These are phyloP conservation scores for Polypterus bichir DNA, from an alignment of 2,113 vertebrate species.

Conservation along the genomic window DNA sequence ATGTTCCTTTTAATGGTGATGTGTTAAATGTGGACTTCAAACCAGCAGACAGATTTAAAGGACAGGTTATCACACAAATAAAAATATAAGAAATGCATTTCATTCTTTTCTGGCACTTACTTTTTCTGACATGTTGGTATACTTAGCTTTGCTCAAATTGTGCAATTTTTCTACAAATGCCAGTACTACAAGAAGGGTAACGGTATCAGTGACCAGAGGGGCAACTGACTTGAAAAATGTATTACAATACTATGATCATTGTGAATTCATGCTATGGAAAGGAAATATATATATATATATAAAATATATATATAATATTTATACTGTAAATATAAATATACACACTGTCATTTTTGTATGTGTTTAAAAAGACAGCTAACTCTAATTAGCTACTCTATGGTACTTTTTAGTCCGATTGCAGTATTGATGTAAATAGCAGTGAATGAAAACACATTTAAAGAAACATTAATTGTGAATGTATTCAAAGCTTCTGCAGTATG, in stretches of 20 bases:
- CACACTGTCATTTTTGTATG: constrained; percentile 90
- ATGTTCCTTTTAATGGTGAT: too few species aligned
- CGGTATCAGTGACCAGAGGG: constrained; percentile 42
- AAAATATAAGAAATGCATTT: too few species aligned
- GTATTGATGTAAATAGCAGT: constrained; percentile 87
- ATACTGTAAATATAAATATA: constrained; percentile 11
- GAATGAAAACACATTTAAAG: constrained; percentile 77
- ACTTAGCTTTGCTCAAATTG: constrained; percentile 66
- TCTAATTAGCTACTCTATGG: constrained; percentile 57
- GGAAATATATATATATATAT: constrained; percentile 73
- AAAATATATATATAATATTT: constrained; percentile 36
- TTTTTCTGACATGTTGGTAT: constrained; percentile 68
- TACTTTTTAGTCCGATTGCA: constrained; percentile 67
- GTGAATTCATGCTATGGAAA: constrained; percentile 90
- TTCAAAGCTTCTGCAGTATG: constrained; percentile 83
- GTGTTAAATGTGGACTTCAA: too few species aligned
- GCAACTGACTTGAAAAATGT: constrained; percentile 87
- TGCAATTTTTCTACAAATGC: constrained; percentile 56
- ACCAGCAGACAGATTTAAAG: too few species aligned
- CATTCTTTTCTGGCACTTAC: constrained; percentile 54
- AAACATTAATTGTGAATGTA: constrained; percentile 96
- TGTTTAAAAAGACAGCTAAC: constrained; percentile 73
- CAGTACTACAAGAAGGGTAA: constrained; percentile 45
- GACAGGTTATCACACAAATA: too few species aligned
- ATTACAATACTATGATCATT: constrained; percentile 97